Evolutionary conservation across 2,113 vertebrate species (phyloP).

Genomic region (Charina bottae): DNA sequence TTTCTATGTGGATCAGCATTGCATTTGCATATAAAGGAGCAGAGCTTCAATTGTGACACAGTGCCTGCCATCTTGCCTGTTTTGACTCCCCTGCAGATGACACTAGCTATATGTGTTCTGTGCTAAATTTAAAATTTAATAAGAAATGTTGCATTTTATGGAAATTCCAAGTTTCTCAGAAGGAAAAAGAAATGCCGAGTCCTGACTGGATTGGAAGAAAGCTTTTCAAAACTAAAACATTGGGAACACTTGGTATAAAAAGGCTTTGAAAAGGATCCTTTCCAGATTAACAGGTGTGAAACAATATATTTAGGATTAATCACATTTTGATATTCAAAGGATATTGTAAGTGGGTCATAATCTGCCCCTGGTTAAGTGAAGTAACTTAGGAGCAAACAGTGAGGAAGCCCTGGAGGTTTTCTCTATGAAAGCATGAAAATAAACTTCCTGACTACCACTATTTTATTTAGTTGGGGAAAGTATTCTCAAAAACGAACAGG

Average conservation of each 20-base stretch:
- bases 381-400: conserved; percentile 60
- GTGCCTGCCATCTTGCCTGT: background rate
- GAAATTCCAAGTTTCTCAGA: background rate
- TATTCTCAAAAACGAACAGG: background rate
- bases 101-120: background rate
- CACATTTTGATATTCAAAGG: background rate
- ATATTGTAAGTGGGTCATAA: conserved; percentile 64
- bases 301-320: background rate
- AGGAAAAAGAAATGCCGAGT: background rate
- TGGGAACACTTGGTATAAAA: background rate
- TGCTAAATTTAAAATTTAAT: background rate
- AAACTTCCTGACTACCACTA: background rate
- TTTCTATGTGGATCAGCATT: background rate
- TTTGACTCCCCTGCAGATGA: background rate
- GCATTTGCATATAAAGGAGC: background rate
- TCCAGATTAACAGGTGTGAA: background rate
- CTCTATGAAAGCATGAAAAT: rapidly evolving
- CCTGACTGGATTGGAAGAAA: background rate
- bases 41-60: background rate
- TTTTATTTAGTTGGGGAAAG: background rate
- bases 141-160: background rate
- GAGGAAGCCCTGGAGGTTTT: conserved; percentile 35
- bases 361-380: conserved; percentile 35
- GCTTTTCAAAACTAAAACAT: background rate
- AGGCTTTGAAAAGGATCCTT: background rate